Base-by-base conservation (phyloP, 2,888 invertebrate species). In the Lochmaea crataegi region DNA sequence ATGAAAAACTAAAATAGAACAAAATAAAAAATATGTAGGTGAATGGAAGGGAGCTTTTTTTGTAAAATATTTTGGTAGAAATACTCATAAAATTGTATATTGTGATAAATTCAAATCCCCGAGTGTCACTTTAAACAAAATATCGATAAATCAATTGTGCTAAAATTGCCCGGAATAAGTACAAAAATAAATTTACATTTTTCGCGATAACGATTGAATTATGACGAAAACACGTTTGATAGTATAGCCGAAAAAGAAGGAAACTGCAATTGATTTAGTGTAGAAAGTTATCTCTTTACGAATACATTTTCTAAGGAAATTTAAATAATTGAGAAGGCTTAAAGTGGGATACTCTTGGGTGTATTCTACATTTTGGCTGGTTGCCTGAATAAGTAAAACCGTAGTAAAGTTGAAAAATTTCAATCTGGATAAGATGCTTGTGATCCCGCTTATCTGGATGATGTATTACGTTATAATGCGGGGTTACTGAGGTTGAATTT, bases 141-240 rank as follows among this genome's bases (percentile, higher is more conserved):
- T 16, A n/a, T 16, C n/a, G 60, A 14, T 9, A 16, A 56, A 56
- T 63, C 64, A 57, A 68, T 64, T 69, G 65, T 68, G 45, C 69
- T 48, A n/a, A 69, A 67, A 56, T 67, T 67, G 45, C 14, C 18
- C 56, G 18, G 51, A 57, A 64, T 69, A 60, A 41, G 68, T 63
- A 68, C 60, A 18, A 48, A 45, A 67, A 71, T 56, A 68, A 71
- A 74, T 74, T 74, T 71, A 32, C 71, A 67, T 67, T 63, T 67
- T 65, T 67, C 53, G 65, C 53, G 74, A 74, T 74, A 74, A 68
- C 65, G 71, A 74, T 71, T 74, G 71, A 74, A 71, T 74, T 74
- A 74, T 71, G 71, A 65, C 67, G 64, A 65, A 68, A 71, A 74
- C 71, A 74, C 16, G 68, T 53, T 69, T 68, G 65, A 65, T 65